Evolutionary conservation across 2,888 invertebrate species (phyloP), one percentile per base, ranked within the genome.

Genomic region (Deilephila porcellus): DNA sequence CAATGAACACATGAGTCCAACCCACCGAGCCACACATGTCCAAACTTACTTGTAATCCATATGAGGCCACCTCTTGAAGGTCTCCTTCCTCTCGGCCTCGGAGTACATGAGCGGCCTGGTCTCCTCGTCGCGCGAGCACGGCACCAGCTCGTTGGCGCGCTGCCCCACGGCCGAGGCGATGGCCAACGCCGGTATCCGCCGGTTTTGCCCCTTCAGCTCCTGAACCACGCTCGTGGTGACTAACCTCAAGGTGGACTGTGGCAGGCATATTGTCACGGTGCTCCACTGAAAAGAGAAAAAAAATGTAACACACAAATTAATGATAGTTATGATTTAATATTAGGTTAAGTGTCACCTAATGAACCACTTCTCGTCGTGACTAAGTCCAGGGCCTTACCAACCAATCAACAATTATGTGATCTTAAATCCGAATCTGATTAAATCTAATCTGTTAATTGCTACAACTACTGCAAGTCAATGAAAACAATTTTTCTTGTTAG

Each of bases 61-160:
- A 87, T 99, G 99, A 3, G 99, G 99, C 99, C 99, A 99, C 86
- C 97, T 96, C 79, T 97, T 97, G 91, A 99, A 99, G 0, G 99
- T 98, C 87, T 98, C 97, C 81, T 98, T 96, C 64, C 99, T 95
- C 76, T 98, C 97, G 0, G 98, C 97, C 92, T 99, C 99, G 78
- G 98, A 98, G 89, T 98, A 98, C 99, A 99, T 99, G 75, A 96
- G 92, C 1, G 93, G 92, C 79, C 94, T 83, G 14, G 91, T 87
- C 79, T 94, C 94, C 78, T 93, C 93, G 75, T 94, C 94, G 8
- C 95, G 90, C 53, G 94, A 93, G 85, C 93, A 93, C 71, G 96
- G 96, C 84, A 97, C 93, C 85, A 98, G 95, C 91, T 97, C 97
- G 75, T 97, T 97, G 70, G 98, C 95, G 72, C 98, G 96, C 92